Percentiles rank a stretch among this genome's conserved stretches.
phyloP scores from a whole-genome alignment of 2,113 vertebrate species.

The Rhinolophus sinicus region DNA sequence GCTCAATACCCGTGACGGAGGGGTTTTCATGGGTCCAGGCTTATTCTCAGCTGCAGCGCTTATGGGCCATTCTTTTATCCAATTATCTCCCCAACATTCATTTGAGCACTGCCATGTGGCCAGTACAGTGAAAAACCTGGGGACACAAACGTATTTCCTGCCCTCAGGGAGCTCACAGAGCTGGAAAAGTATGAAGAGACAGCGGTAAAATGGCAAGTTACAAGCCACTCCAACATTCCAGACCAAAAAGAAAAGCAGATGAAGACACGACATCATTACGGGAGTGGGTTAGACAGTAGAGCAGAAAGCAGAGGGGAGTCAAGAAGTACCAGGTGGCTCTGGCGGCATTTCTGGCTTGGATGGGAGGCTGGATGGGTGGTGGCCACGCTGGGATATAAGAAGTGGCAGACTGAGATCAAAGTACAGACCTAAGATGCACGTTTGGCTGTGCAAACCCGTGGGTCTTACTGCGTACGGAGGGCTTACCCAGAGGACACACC shows the following conservation, averaged over 20 bases:
- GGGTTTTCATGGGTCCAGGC: fast-evolving
- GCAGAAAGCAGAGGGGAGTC: fast-evolving
- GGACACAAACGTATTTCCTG: background rate
- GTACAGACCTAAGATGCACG: background rate
- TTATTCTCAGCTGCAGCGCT: background rate
- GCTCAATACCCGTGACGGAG: background rate
- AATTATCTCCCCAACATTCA: background rate
- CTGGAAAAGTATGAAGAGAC: background rate
- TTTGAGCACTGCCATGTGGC: fast-evolving
- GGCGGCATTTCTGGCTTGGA: fast-evolving
- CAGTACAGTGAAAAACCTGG: background rate
- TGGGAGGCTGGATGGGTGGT: fast-evolving
- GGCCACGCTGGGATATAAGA: fast-evolving
- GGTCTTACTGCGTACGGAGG: background rate
- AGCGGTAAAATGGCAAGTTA: background rate
- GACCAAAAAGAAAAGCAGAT: background rate
- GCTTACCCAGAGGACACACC: too few relatives aligned
- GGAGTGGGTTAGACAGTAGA: fast-evolving
- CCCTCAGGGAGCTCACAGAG: background rate
- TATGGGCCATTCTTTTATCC: fast-evolving
- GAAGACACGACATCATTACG: background rate
- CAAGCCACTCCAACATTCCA: background rate
- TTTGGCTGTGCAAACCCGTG: background rate
- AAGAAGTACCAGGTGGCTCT: fast-evolving
- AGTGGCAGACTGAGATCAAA: background rate